A percentile compares a stretch with the other conserved stretches of the same genome.
These are phyloP conservation scores for Vollenhovia emeryi DNA, from an alignment of 1,140 invertebrate genomes.

Conservation along the genomic window DNA sequence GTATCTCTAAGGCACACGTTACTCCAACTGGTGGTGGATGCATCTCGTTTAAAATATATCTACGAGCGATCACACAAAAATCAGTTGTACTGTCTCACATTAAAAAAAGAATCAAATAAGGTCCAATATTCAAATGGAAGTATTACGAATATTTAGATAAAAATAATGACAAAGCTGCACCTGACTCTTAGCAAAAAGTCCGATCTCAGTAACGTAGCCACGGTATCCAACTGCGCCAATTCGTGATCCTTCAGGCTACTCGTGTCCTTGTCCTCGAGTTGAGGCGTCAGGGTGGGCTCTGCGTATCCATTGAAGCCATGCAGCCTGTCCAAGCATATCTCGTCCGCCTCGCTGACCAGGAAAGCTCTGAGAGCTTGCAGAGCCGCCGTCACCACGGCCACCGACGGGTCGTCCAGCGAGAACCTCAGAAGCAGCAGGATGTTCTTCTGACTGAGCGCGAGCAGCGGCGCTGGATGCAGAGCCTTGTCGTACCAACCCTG, in stretches of 20 bases:
- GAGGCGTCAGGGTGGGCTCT: slow-evolving; percentile 84
- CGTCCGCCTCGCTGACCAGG: slow-evolving; percentile 91
- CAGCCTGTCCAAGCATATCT: slow-evolving; percentile 90
- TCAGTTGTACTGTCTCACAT: slow-evolving; percentile 17
- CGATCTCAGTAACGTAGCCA: slow-evolving; percentile 90
- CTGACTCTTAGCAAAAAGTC: slow-evolving; percentile 90
- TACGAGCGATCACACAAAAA: slow-evolving; percentile 76
- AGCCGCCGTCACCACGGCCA: slow-evolving; percentile 89
- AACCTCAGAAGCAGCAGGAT: slow-evolving; percentile 93
- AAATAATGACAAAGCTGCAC: slow-evolving; percentile 80
- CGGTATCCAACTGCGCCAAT: slow-evolving; percentile 91
- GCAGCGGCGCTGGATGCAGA: slow-evolving; percentile 85
- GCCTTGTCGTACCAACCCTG: slow-evolving; percentile 90
- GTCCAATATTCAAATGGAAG: not conserved
- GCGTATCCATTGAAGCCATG: slow-evolving; percentile 87
- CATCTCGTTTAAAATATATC: slow-evolving; percentile 89
- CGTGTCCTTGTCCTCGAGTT: slow-evolving; percentile 89
- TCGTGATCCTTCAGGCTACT: slow-evolving; percentile 93
- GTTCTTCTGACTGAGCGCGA: slow-evolving; percentile 86
- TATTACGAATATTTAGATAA: not conserved
- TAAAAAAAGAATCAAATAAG: not conserved
- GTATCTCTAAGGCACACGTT: slow-evolving; percentile 89
- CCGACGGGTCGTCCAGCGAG: slow-evolving; percentile 93
- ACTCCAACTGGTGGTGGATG: slow-evolving; percentile 88
- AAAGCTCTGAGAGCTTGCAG: slow-evolving; percentile 91